Evolutionary conservation across 92 coral and sea anemone genomes (phyloP).

Genomic region (Phymanthus crucifer): DNA sequence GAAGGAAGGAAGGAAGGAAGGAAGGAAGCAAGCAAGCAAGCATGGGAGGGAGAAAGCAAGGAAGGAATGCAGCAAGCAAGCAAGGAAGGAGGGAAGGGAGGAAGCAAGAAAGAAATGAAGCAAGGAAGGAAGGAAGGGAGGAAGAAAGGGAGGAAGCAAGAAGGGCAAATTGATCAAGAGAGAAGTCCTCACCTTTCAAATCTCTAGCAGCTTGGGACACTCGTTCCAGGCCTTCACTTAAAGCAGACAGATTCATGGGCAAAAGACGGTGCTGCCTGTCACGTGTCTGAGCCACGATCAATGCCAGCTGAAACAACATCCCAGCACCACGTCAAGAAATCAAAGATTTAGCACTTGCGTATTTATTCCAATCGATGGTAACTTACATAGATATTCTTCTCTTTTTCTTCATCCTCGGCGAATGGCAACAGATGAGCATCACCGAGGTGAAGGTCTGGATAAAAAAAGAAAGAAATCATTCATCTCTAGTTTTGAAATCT

Average conservation of each 20-base stretch:
- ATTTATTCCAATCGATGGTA: too few relatives aligned
- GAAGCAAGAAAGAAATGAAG: too few relatives aligned
- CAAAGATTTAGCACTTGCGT: not conserved
- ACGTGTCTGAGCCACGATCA: constrained; percentile 89
- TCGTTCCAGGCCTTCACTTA: constrained; percentile 72
- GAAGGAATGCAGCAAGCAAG: too few relatives aligned
- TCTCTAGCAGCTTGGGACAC: constrained; percentile 75
- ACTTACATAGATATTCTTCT: constrained; percentile 64
- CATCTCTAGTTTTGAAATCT: too few relatives aligned
- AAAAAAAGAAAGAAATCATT: too few relatives aligned
- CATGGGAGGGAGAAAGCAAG: too few relatives aligned
- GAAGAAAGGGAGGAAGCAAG: too few relatives aligned
- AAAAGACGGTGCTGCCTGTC: constrained; percentile 81
- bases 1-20: too few relatives aligned
- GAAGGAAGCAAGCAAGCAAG: too few relatives aligned
- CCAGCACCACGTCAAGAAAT: not conserved
- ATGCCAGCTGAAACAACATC: constrained; percentile 55
- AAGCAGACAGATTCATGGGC: constrained; percentile 68
- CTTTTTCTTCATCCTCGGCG: constrained; percentile 28
- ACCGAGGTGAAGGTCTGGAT: constrained; percentile 74
- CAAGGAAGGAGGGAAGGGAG: too few relatives aligned
- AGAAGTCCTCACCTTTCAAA: constrained; percentile 60
- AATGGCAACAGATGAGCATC: constrained; percentile 77
- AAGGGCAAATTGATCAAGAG: not conserved
- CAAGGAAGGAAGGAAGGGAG: too few relatives aligned